phyloP scores from a whole-genome alignment of 2,797 vertebrate genomes.

The Lutra lutra region DNA sequence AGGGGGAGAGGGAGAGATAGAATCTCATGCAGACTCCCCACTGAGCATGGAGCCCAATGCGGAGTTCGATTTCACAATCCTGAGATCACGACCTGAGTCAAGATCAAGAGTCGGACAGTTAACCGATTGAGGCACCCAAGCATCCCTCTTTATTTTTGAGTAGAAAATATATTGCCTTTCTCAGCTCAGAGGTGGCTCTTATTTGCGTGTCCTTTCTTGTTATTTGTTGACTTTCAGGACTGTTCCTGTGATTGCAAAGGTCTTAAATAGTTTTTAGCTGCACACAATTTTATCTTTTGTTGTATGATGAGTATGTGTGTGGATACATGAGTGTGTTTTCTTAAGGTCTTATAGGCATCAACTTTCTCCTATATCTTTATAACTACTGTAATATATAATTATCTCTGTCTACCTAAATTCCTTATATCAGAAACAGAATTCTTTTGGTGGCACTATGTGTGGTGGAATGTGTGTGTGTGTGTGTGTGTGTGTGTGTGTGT shows the following conservation, averaged over 20 bases:
- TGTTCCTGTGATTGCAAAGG: neutral
- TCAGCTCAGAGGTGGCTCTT: neutral
- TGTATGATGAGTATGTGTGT: neutral
- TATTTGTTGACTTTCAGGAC: neutral
- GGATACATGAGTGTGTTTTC: neutral
- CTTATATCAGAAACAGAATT: neutral
- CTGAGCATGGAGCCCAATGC: neutral
- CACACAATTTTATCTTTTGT: neutral
- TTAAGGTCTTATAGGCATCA: neutral
- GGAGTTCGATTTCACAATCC: neutral
- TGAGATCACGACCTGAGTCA: neutral
- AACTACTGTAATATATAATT: neutral
- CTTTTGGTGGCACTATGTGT: neutral
- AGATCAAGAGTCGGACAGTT: neutral
- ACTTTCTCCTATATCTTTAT: neutral
- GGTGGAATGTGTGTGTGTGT: neutral
- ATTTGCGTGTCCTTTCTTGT: neutral
- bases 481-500: too few species aligned
- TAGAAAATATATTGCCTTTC: neutral
- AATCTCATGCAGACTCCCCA: neutral
- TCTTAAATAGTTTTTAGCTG: neutral
- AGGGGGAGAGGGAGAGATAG: neutral
- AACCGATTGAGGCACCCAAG: neutral
- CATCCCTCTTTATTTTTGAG: conserved; percentile 10
- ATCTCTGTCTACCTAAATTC: neutral